Evolutionary conservation across 2,113 vertebrate genomes (phyloP).

Genomic region (Eurypyga helias): DNA sequence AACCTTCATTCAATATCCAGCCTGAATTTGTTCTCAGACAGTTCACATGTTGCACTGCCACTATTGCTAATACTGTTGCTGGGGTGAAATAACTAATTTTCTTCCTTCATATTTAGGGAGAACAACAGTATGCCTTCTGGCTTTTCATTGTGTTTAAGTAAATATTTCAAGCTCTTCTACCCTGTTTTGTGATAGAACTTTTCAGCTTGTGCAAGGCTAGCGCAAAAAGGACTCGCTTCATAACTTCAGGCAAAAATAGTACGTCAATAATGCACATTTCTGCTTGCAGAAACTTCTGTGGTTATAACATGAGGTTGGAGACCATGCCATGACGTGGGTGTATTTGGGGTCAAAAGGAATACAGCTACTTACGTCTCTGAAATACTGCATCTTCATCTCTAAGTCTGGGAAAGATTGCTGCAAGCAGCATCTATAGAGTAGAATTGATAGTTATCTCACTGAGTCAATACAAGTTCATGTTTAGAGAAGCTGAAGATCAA

Average conservation of each 20-base stretch:
- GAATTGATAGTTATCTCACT: neutral
- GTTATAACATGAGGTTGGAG: neutral
- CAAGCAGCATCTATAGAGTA: neutral
- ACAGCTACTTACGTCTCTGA: neutral
- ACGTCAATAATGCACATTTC: neutral
- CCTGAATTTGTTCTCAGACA: neutral
- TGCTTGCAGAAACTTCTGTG: neutral
- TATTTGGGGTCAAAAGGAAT: neutral
- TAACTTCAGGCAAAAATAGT: neutral
- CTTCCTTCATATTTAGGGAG: neutral
- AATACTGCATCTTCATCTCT: neutral
- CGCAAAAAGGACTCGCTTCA: neutral
- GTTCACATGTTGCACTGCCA: neutral
- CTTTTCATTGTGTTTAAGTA: neutral
- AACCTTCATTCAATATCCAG: neutral
- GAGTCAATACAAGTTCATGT: slow-evolving; percentile 1
- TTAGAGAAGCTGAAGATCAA: neutral
- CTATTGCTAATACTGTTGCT: neutral
- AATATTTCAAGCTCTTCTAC: neutral
- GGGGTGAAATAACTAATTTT: neutral
- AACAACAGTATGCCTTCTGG: neutral
- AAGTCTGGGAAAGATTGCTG: neutral
- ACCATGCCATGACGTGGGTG: neutral
- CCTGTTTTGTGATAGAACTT: neutral
- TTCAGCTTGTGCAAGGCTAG: neutral